Percentiles rank a stretch among this genome's conserved stretches.
Conservation (phyloP, 2,888 invertebrate genomes). For the Antheraea yamamai region DNA sequence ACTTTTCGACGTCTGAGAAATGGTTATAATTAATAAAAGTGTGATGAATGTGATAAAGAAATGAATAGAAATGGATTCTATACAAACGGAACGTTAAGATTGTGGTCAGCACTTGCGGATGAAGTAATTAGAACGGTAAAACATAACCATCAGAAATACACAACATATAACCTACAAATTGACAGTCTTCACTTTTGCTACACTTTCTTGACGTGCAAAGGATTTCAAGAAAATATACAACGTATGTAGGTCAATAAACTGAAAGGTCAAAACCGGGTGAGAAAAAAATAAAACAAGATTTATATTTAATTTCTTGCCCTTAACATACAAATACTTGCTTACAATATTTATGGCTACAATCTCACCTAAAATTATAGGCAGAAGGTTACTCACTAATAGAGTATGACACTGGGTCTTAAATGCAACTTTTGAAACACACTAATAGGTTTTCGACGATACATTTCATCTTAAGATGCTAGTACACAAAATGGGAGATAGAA, state of each 20-base stretch:
- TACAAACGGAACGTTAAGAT: neutral
- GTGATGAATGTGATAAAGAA: neutral
- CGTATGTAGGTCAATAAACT: too few relatives aligned
- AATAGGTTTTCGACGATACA: too few relatives aligned
- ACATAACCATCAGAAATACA: neutral
- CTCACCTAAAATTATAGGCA: too few relatives aligned
- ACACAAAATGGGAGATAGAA: too few relatives aligned
- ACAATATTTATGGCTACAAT: too few relatives aligned
- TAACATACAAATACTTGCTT: too few relatives aligned
- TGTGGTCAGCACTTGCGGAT: neutral
- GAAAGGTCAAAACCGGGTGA: neutral
- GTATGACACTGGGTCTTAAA: too few relatives aligned
- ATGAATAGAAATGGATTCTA: neutral
- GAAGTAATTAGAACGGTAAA: conserved; percentile 4
- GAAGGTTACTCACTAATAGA: too few relatives aligned
- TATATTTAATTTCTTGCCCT: neutral
- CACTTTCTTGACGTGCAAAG: neutral
- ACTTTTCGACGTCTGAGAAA: neutral
- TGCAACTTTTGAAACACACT: too few relatives aligned
- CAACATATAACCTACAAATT: neutral
- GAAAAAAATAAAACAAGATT: neutral
- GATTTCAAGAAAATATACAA: too few relatives aligned
- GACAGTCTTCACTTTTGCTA: too few relatives aligned
- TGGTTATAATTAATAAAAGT: neutral
- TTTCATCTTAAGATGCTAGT: too few relatives aligned